Evolutionary conservation across 53 echinoderm and acorn worm genomes (phyloP).

Genomic region (Paracentrotus lividus): DNA sequence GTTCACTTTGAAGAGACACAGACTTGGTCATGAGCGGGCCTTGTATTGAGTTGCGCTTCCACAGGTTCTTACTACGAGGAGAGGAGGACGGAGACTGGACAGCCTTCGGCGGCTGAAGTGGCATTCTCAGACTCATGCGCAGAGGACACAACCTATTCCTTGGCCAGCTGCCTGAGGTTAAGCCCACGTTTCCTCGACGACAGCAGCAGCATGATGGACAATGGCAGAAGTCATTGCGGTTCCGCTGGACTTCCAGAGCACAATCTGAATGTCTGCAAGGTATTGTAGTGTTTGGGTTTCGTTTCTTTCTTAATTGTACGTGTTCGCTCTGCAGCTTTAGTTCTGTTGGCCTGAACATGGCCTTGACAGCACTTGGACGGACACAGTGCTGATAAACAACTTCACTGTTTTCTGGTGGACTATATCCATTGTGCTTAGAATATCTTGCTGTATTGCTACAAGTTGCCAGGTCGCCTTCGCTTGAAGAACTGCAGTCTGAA

Average conservation of each 20-base stretch:
- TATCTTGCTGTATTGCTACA: constrained; percentile 4
- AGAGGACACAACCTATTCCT: constrained; percentile 93
- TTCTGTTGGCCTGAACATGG: constrained; percentile 80
- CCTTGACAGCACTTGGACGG: constrained; percentile 92
- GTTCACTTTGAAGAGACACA: constrained; percentile 64
- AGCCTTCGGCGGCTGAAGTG: constrained; percentile 72
- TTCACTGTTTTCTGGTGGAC: constrained; percentile 76
- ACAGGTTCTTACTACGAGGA: constrained; percentile 63
- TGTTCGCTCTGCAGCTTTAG: constrained; percentile 52
- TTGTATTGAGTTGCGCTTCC: constrained; percentile 65
- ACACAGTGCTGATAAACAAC: constrained; percentile 97
- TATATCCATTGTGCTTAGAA: constrained; percentile 33
- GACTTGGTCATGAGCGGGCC: constrained; percentile 72
- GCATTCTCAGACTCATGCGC: constrained; percentile 81
- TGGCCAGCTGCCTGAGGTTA: constrained; percentile 91
- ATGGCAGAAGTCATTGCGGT: constrained; percentile 81
- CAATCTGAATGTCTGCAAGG: constrained; percentile 65
- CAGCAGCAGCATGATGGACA: constrained; percentile 98
- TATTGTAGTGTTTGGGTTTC: constrained; percentile 36
- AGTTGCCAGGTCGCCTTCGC: constrained; percentile 79
- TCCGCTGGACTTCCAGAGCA: constrained; percentile 69
- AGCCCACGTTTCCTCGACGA: constrained; percentile 79
- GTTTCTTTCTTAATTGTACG: constrained; percentile 68
- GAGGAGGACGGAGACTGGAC: constrained; percentile 74
- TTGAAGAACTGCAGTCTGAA: constrained; percentile 96